A percentile compares a stretch with the other conserved stretches of the same genome.
Evolutionary conservation across 2,888 invertebrate species (phyloP).

Genomic region (Archips xylosteana): DNA sequence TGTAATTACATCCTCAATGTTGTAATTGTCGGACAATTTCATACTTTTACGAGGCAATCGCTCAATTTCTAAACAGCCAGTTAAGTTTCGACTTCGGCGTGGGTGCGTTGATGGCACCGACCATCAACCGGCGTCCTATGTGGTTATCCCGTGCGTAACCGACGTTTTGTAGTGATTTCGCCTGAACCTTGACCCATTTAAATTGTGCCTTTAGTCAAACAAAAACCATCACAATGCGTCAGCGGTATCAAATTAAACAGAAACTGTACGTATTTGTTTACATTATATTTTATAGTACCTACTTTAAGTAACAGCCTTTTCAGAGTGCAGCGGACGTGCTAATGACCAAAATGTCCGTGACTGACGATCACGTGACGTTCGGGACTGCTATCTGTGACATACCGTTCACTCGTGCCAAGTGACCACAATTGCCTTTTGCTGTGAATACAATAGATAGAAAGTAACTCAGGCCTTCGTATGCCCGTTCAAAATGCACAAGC

Average conservation of each 20-base stretch:
- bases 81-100: slow-evolving; percentile 53
- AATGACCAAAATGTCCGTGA: slow-evolving; percentile 57
- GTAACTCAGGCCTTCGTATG: slow-evolving; percentile 53
- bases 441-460: slow-evolving; percentile 73
- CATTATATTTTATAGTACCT: slow-evolving; percentile 5
- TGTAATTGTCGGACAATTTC: slow-evolving; percentile 73
- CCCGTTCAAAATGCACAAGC: slow-evolving; percentile 53
- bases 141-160: slow-evolving; percentile 67
- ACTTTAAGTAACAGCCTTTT: slow-evolving; percentile 11
- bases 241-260: slow-evolving; percentile 82
- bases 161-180: slow-evolving; percentile 68
- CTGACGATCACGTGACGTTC: slow-evolving; percentile 48
- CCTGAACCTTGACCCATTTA: slow-evolving; percentile 48
- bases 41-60: slow-evolving; percentile 67
- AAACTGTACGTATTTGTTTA: slow-evolving; percentile 75
- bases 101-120: slow-evolving; percentile 55
- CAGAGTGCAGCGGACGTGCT: slow-evolving; percentile 47
- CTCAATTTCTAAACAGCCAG: slow-evolving; percentile 62
- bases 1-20: slow-evolving; percentile 78
- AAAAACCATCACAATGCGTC: slow-evolving; percentile 68
- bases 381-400: slow-evolving; percentile 52
- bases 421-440: slow-evolving; percentile 56
- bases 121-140: slow-evolving; percentile 58
- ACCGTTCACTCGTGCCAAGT: slow-evolving; percentile 58
- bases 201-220: slow-evolving; percentile 56